Base-by-base conservation (phyloP, 2,113 vertebrate species). In the Onychostruthus taczanowskii region DNA sequence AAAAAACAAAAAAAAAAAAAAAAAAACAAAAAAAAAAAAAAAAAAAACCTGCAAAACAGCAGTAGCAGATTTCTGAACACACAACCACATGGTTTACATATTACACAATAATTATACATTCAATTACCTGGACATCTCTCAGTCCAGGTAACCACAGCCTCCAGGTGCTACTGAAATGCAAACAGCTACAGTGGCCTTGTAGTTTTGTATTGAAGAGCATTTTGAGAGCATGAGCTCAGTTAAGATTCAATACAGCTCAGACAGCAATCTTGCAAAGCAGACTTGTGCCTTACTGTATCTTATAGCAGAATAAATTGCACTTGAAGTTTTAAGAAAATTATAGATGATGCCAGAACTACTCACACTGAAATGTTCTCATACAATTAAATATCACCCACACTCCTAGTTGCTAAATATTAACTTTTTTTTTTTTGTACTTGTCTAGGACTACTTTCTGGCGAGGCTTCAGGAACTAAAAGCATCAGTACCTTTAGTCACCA, bases 281-380 rank as follows among this genome's bases (percentile, higher is more conserved):
- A 77, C 47, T 77, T 66, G n/a, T 9, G 22, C 26, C 43, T 77
- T 49, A n/a, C 39, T 81, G 39, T 70, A 63, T 87, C 58, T 73
- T 82, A 84, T 9, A 9, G 67, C 18, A 64, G 56, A 93, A 91
- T 62, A 87, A 95, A 89, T 24, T 69, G n/a, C 49, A 85, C 28
- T 62, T 49, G 72, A 83, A 77, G 28, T 43, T 90, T 84, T 73
- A 76, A 94, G 77, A 64, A 84, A 84, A 90, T 87, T 87, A 87
- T 14, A 73, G 41, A 52, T 50, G 41, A 24, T 64, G 74, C 44
- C 73, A 68, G 33, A 92, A 82, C 30, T 68, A 62, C 70, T 93
- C n/a, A 80, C 89, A 89, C 15, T 30, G 87, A 89, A 67, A 93
- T 63, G 39, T 46, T 93, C 55, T 66, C 26, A 16, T 46, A 58